phyloP scores from a whole-genome alignment of 2,888 invertebrate genomes.

The Vanessa cardui region DNA sequence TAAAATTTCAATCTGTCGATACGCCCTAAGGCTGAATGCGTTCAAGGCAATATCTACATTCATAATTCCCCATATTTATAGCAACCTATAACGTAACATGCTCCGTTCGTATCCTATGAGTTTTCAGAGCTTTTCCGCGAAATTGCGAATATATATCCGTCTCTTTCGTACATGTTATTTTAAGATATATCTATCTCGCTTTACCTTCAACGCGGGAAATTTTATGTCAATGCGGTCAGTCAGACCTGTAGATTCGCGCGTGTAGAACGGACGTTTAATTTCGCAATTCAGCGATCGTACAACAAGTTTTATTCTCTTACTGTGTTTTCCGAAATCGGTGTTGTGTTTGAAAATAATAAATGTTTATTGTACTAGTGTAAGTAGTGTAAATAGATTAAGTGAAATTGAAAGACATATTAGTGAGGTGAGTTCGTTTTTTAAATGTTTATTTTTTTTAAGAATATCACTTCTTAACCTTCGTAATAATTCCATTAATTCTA shows the following conservation, averaged over 20 bases:
- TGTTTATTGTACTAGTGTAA: constrained; percentile 49
- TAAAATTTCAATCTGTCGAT: constrained; percentile 14
- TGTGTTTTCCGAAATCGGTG: constrained; percentile 38
- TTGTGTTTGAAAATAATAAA: constrained; percentile 45
- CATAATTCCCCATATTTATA: constrained; percentile 39
- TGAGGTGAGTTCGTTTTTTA: constrained; percentile 59
- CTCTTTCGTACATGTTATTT: constrained; percentile 47
- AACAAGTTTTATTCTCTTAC: constrained; percentile 42
- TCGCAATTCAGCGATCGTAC: constrained; percentile 43
- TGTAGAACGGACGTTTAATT: constrained; percentile 62
- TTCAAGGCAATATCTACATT: constrained; percentile 33
- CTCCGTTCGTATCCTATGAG: constrained; percentile 22
- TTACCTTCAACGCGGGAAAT: constrained; percentile 61
- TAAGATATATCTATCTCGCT: constrained; percentile 38
- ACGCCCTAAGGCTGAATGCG: constrained; percentile 16
- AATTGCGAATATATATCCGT: constrained; percentile 43
- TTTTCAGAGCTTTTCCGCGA: constrained; percentile 54
- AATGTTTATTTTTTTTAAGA: too few species aligned
- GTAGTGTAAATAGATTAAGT: constrained; percentile 48
- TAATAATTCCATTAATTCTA: too few species aligned
- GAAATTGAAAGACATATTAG: constrained; percentile 64
- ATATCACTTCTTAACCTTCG: too few species aligned
- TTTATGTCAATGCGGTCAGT: constrained; percentile 57
- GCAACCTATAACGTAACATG: constrained; percentile 45
- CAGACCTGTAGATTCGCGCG: constrained; percentile 77